Evolutionary conservation across 2,797 vertebrate species (phyloP), one percentile per base, ranked within the genome.

Genomic region (Melanogrammus aeglefinus): DNA sequence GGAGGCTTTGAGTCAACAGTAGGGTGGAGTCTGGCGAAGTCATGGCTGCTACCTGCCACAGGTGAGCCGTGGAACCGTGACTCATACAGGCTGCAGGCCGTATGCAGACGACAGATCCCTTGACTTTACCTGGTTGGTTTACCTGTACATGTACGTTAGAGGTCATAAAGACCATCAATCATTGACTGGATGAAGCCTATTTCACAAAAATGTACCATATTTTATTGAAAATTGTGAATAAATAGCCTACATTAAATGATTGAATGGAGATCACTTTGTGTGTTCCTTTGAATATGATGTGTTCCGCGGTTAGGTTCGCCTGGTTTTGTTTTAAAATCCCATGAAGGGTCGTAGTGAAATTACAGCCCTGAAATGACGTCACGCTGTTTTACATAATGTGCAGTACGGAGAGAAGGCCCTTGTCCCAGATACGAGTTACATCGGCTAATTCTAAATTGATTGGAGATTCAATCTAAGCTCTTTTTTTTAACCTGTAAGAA

Each of bases 11-110:
- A 24, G 4, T 0, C 70, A 21, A 18, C 70, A 24, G 84, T 77
- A 18, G 80, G 91, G 91, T 0, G 92, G 92, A 87, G 91, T 83
- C 75, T 78, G 5, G 13, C 18, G 69, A 27, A n/a, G 33, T 57
- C 74, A 27, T 4, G 63, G 63, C 63, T 9, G 63, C 5, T 69
- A 69, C 63, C 63, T 69, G 63, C 63, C 16, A 63, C 63, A 69
- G 57, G 63, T 69, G 63, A 69, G 5, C 63, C 63, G 57, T 63
- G 0, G 13, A n/a, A 18, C 51, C 18, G 63, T 69, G 63, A 69
- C 63, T 69, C 63, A 69, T 27, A 2, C 9, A 69, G 63, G 63
- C n/a, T 69, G 14, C n/a, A 69, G 8, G 57, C 6, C 7, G 18
- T 8, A 24, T 63, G 51, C n/a, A n/a, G 57, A 51, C 47, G 47